Conservation (phyloP, 2,113 vertebrate genomes). For the Ammodramus savannarum region DNA sequence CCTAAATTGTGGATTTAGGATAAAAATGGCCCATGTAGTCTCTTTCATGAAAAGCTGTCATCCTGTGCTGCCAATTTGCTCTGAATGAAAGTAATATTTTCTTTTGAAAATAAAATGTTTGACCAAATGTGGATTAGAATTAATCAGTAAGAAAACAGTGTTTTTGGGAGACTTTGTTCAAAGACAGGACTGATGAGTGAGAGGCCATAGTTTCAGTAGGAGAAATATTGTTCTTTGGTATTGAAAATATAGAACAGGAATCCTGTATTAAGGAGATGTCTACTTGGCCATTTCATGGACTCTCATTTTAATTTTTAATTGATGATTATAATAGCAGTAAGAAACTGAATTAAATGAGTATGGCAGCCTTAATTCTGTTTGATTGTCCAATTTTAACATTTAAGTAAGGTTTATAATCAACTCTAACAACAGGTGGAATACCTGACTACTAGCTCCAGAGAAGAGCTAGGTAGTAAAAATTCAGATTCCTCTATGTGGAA, state of each 20-base stretch:
- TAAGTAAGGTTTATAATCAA: background rate
- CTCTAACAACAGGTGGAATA: background rate
- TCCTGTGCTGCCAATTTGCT: background rate
- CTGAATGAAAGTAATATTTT: background rate
- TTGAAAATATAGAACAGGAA: background rate
- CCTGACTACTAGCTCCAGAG: background rate
- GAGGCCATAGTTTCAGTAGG: background rate
- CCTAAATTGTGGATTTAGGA: background rate
- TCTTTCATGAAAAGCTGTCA: background rate
- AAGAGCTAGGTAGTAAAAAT: background rate
- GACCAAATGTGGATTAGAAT: background rate
- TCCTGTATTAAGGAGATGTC: background rate
- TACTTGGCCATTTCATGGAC: background rate
- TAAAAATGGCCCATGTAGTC: background rate
- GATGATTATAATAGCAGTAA: background rate
- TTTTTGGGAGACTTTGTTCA: background rate
- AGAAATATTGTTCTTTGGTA: background rate
- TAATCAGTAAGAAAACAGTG: background rate
- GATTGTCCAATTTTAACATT: background rate
- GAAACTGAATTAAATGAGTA: background rate
- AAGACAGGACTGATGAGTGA: background rate
- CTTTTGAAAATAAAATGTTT: background rate
- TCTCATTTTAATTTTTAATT: background rate
- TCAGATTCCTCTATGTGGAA: background rate
- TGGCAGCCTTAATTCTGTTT: background rate